Percentiles rank a stretch among this genome's conserved stretches.
These are phyloP conservation scores for Dipodomys spectabilis DNA, from an alignment of 2,113 vertebrate genomes.

Conservation along the genomic window DNA sequence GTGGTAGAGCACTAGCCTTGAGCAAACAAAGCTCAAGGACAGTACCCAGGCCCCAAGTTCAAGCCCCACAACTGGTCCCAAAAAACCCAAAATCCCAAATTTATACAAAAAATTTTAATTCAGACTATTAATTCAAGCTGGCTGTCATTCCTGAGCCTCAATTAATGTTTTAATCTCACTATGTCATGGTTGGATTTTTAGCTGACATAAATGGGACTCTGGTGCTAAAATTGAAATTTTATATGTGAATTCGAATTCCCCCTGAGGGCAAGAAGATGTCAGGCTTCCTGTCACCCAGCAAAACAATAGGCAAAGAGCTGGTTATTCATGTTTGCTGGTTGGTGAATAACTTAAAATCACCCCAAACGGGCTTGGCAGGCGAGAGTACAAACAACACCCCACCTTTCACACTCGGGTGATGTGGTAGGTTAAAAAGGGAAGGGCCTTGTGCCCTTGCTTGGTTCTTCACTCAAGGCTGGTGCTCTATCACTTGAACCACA, in stretches of 20 bases:
- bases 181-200: constrained; percentile 20
- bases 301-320: background rate
- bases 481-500: too few relatives aligned
- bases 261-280: background rate
- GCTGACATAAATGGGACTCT: background rate
- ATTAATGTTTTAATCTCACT: background rate
- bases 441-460: too few relatives aligned
- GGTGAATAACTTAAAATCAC: constrained; percentile 13
- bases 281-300: background rate
- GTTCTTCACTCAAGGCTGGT: too few relatives aligned
- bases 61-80: too few relatives aligned
- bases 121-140: constrained; percentile 14
- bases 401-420: too few relatives aligned
- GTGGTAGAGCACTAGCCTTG: too few relatives aligned
- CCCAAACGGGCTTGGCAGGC: background rate
- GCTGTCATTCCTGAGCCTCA: constrained; percentile 6
- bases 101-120: constrained; percentile 7
- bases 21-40: too few relatives aligned
- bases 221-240: background rate
- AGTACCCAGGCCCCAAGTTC: too few relatives aligned
- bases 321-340: background rate
- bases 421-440: too few relatives aligned
- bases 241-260: background rate
- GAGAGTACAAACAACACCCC: background rate
- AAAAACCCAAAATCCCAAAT: background rate